Evolutionary conservation across 2,113 vertebrate species (phyloP).

Genomic region (Carassius gibelio): DNA sequence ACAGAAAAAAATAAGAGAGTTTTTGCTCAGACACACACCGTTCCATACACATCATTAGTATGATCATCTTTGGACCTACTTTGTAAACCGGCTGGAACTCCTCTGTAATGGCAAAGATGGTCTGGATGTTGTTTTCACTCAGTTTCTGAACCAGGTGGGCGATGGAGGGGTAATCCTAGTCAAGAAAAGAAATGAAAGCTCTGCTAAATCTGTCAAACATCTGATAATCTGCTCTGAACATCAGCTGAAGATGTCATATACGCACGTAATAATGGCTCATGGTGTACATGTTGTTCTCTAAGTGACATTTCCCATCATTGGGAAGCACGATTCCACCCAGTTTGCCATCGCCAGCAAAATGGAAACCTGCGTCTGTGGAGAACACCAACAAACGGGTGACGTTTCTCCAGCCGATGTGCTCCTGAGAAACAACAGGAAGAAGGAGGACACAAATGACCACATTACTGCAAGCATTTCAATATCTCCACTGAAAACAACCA

Average conservation of each 20-base stretch:
- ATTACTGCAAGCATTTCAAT: background rate
- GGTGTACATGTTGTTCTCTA: constrained; percentile 90
- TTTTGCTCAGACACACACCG: background rate
- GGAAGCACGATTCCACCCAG: constrained; percentile 97
- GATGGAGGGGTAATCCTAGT: constrained; percentile 95
- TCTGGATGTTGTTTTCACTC: constrained; percentile 98
- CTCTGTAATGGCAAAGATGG: constrained; percentile 95
- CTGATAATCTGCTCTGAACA: background rate
- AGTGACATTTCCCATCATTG: constrained; percentile 94
- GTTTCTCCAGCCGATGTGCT: constrained; percentile 96
- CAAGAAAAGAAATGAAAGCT: constrained; percentile 19
- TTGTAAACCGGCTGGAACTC: constrained; percentile 97
- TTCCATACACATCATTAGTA: background rate
- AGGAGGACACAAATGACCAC: background rate
- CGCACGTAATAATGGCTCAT: constrained; percentile 99
- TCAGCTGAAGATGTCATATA: constrained; percentile 24
- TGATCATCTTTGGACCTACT: constrained; percentile 71
- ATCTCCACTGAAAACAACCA: background rate
- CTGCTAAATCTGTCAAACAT: background rate
- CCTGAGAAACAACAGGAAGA: constrained; percentile 67
- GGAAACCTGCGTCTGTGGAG: constrained; percentile 97
- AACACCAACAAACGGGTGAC: constrained; percentile 95
- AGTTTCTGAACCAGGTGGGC: constrained; percentile 97
- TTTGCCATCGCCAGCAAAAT: constrained; percentile 97
- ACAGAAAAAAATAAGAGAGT: background rate